Base-by-base conservation (phyloP, 2,113 vertebrate genomes). In the Chunga burmeisteri region DNA sequence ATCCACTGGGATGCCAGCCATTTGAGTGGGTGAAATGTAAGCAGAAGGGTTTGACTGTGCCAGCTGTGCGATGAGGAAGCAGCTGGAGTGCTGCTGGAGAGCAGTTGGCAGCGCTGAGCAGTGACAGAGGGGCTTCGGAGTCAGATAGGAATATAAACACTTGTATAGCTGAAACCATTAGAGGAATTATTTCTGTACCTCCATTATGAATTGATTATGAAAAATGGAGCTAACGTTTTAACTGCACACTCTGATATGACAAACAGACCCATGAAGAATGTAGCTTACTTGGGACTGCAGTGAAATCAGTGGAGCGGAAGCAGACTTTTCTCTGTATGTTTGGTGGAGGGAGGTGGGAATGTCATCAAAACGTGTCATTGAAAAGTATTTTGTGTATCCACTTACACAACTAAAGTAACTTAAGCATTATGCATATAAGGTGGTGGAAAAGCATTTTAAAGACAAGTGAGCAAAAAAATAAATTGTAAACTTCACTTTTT, bases 41-140 rank as follows among this genome's bases (percentile, higher is more conserved):
- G 87, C 47, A 44, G 70, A 46, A 84, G n/a, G 74, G 20, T 82
- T 36, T 5, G 25, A 3, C 55, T 40, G 53, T 1, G 32, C 96
- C 97, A 97, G 96, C 97, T 98, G 96, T 96, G 94, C 14, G 1
- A 8, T 2, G 8, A 81, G 77, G 74, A 65, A 81, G 92, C 97
- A 97, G 91, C 97, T 98, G 98, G 91, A 95, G 75, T 9, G 16
- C 14, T 91, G 19, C 81, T 9, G 65, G 81, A 11, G 49, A 93
- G 75, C 91, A 90, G 86, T 65, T 95, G 95, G 92, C 92, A 88
- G 66, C 32, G 8, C 90, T n/a, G 91, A 70, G 75, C 92, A 40
- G 93, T 75, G 88, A 78, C 86, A 96, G 92, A 96, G 94, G 88
- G 71, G 27, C 67, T 91, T 91, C 16, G 22, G 71, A 88, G 73